Conservation (phyloP, 2,797 vertebrate species). For the Menidia menidia region DNA sequence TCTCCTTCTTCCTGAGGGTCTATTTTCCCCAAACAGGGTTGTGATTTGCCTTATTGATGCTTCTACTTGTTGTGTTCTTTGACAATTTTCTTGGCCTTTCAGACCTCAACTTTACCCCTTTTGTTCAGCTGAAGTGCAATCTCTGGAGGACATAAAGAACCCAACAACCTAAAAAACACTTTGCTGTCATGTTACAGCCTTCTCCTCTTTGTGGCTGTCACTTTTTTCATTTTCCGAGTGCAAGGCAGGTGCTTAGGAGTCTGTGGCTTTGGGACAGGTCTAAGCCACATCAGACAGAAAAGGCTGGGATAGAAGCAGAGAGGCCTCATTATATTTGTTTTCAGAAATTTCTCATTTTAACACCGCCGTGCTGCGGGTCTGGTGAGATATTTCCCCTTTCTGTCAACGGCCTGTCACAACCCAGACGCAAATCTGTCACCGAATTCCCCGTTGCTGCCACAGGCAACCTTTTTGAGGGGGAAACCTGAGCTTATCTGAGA, state of each 20-base stretch:
- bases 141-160: not conserved
- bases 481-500: conserved; percentile 21
- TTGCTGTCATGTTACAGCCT: not conserved
- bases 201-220: not conserved
- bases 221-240: not conserved
- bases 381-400: conserved; percentile 23
- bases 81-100: not conserved
- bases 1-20: not conserved
- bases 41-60: not conserved
- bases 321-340: conserved; percentile 27
- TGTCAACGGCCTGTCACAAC: conserved; percentile 36
- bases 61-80: not conserved
- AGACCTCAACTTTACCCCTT: not conserved
- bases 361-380: conserved; percentile 1
- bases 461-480: not conserved
- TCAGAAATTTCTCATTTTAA: conserved; percentile 8
- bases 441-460: conserved; percentile 9
- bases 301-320: conserved; percentile 10
- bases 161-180: not conserved
- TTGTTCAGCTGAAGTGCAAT: not conserved
- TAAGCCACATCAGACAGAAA: not conserved
- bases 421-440: conserved; percentile 28
- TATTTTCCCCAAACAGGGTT: not conserved
- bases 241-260: not conserved
- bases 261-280: not conserved